Evolutionary conservation across 2,888 invertebrate species (phyloP), one percentile per base, ranked within the genome.

Genomic region (Punctoribates punctum): DNA sequence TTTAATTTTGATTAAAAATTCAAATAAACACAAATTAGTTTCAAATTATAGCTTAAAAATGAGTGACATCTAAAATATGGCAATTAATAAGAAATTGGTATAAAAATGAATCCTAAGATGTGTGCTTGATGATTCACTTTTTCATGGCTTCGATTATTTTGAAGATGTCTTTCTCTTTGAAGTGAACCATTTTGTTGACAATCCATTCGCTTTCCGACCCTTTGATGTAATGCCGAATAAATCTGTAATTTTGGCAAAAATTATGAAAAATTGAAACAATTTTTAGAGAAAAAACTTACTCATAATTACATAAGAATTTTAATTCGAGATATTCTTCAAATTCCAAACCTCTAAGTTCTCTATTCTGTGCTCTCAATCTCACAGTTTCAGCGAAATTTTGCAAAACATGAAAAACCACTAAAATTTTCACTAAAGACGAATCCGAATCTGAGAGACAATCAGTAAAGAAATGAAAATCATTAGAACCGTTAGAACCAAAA

Each of bases 161-260:
- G 4, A 73, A 4, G 8, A 73, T 25, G 27, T 76, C 76, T 38
- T 46, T 73, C 23, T 76, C 73, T 81, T 89, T 89, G 82, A 92
- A 92, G 82, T 93, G 92, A 83, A 92, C 92, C 3, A 91, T 87
- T 79, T 91, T 87, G 83, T 92, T 92, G 8, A 93, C 87, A 81
- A 89, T 90, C 93, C 93, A 93, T 79, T 89, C 89, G 78, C 90
- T 89, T 80, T 91, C 89, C 0, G 89, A 88, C 0, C 91, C 92
- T 84, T 90, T 90, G 0, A 92, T 92, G 82, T 90, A 92, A 82
- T 93, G 92, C 82, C 90, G 88, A 78, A 92, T 90, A 82, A 93
- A 93, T 82, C 93, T 83, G 77, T 27, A 27, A n/a, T 23, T 48
- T 34, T 11, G 34, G 34, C 13, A 11, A 57, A 46, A 42, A 27